Evolutionary conservation across 1,140 invertebrate species (phyloP).

Genomic region (Pseudomyrmex concolor): DNA sequence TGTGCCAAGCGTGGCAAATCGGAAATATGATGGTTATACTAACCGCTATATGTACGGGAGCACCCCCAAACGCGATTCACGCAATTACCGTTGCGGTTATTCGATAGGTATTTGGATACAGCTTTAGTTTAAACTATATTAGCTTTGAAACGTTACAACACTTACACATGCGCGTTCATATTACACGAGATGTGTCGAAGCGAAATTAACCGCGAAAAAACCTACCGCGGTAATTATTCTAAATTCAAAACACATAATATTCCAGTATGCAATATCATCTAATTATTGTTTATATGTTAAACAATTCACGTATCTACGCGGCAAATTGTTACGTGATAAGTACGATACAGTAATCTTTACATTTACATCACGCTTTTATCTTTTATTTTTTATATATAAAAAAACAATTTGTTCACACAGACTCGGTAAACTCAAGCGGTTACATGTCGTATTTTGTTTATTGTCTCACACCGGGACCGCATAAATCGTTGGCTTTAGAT

Average conservation of each 20-base stretch:
- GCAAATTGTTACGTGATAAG: too few relatives aligned
- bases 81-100: slow-evolving; percentile 48
- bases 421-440: neutral
- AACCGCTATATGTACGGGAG: neutral
- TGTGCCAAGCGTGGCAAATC: slow-evolving; percentile 10
- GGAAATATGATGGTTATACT: slow-evolving; percentile 31
- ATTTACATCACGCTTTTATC: too few relatives aligned
- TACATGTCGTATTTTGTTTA: slow-evolving; percentile 8
- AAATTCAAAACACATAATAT: neutral
- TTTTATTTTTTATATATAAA: too few relatives aligned
- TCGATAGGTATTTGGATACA: slow-evolving; percentile 36
- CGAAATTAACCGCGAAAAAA: slow-evolving; percentile 28
- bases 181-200: too few relatives aligned
- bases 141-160: slow-evolving; percentile 28
- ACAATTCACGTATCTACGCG: too few relatives aligned
- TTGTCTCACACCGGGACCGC: too few relatives aligned
- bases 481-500: slow-evolving; percentile 9
- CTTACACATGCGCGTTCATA: neutral
- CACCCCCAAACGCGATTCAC: slow-evolving; percentile 10
- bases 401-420: too few relatives aligned
- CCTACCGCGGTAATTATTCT: neutral
- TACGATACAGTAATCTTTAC: too few relatives aligned
- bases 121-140: slow-evolving; percentile 9
- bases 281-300: too few relatives aligned
- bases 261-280: too few relatives aligned